Conservation (phyloP, 2,113 vertebrate genomes). For the Leptocoma aspasia region DNA sequence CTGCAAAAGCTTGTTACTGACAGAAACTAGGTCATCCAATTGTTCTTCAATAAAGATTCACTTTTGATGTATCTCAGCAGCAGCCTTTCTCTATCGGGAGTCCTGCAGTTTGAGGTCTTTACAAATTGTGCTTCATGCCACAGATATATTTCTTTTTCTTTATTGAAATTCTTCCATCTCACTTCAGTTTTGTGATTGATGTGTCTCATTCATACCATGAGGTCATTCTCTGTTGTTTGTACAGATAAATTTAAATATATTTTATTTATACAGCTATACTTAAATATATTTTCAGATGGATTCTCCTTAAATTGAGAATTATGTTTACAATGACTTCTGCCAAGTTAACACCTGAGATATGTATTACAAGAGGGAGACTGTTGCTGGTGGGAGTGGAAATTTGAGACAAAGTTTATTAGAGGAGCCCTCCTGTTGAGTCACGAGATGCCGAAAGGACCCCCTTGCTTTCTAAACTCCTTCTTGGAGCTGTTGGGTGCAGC, state of each 20-base stretch:
- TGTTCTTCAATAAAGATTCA: slow-evolving; percentile 67
- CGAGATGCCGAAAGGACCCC: fast-evolving
- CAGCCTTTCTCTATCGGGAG: slow-evolving; percentile 41
- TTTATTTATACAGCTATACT: too few relatives aligned
- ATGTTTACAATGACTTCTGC: not conserved
- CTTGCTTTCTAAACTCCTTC: not conserved
- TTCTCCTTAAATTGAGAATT: not conserved
- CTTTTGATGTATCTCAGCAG: slow-evolving; percentile 68
- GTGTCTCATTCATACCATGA: not conserved
- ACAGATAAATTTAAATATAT: too few relatives aligned
- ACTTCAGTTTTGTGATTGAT: slow-evolving; percentile 24
- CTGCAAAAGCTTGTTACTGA: slow-evolving; percentile 55
- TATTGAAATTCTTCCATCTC: slow-evolving; percentile 30
- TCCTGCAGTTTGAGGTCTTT: slow-evolving; percentile 40
- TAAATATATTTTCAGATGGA: not conserved
- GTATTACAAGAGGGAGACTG: not conserved
- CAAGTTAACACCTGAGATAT: not conserved
- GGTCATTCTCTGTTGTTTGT: not conserved
- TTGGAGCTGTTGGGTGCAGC: not conserved
- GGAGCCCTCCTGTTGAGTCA: not conserved
- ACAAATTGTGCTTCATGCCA: slow-evolving; percentile 29
- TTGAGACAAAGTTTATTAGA: not conserved
- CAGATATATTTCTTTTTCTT: slow-evolving; percentile 42
- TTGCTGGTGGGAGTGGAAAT: fast-evolving
- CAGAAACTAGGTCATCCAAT: slow-evolving; percentile 70